These are phyloP conservation scores for Dynastes grantii DNA, from an alignment of 2,888 invertebrate species.

Conservation along the genomic window DNA sequence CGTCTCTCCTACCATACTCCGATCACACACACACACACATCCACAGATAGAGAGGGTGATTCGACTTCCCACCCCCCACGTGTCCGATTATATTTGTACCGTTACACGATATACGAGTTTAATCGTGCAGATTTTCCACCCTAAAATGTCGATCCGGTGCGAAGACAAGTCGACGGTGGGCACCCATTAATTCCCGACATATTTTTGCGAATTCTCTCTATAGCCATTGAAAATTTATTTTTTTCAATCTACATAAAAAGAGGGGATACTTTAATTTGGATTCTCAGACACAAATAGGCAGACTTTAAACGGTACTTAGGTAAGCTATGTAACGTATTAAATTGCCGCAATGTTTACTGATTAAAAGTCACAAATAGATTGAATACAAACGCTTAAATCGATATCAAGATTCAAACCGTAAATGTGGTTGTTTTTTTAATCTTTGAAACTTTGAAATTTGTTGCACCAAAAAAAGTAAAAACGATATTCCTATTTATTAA, in stretches of 20 bases:
- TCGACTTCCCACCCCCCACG: constrained; percentile 8
- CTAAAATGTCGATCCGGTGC: constrained; percentile 33
- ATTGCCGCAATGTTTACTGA: too few relatives aligned
- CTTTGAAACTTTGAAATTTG: too few relatives aligned
- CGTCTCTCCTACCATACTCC: constrained; percentile 32
- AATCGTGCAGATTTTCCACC: constrained; percentile 37
- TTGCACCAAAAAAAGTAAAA: too few relatives aligned
- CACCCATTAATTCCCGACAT: constrained; percentile 27
- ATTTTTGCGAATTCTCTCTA: constrained; percentile 1
- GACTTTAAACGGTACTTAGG: too few relatives aligned
- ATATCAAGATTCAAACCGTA: too few relatives aligned
- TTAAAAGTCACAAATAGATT: too few relatives aligned
- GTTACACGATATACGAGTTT: constrained; percentile 61
- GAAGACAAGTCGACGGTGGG: neutral
- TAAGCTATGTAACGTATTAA: too few relatives aligned
- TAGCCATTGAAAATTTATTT: constrained; percentile 18
- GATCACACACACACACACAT: constrained; percentile 3
- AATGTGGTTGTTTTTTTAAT: too few relatives aligned
- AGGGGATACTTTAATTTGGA: neutral
- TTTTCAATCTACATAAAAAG: neutral
- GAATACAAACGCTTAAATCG: too few relatives aligned
- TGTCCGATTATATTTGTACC: constrained; percentile 64
- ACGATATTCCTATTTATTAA: too few relatives aligned
- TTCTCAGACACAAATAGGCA: too few relatives aligned
- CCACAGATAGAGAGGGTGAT: constrained; percentile 17